These are phyloP conservation scores for Erannis defoliaria DNA, from an alignment of 2,888 invertebrate genomes.

Conservation along the genomic window DNA sequence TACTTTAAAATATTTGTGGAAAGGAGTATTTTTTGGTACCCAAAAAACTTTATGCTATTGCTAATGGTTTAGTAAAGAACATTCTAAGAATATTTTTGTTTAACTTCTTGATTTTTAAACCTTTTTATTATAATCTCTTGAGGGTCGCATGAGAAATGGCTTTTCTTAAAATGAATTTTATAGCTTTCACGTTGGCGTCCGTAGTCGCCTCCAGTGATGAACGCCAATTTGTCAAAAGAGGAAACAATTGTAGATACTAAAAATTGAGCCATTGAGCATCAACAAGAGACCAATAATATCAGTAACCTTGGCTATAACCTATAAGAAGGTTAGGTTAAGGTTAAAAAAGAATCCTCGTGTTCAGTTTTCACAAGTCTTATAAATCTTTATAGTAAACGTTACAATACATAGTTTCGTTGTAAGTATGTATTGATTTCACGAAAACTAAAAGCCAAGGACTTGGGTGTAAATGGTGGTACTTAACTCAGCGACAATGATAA, in stretches of 20 bases:
- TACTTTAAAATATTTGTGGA: slow-evolving; percentile 37
- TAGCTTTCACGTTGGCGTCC: background rate
- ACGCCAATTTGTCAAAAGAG: background rate
- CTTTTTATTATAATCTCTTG: background rate
- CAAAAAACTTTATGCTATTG: slow-evolving; percentile 3
- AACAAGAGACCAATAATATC: background rate
- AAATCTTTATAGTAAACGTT: no score
- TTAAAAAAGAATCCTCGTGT: no score
- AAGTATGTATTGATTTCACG: no score
- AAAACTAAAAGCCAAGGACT: no score
- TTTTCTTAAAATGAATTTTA: background rate
- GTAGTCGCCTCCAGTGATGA: background rate
- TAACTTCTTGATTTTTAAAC: background rate
- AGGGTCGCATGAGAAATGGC: background rate
- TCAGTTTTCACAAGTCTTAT: no score
- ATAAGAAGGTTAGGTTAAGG: no score
- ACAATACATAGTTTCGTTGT: no score
- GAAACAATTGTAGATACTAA: background rate
- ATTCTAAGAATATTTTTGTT: background rate
- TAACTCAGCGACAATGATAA: no score
- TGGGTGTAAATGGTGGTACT: no score
- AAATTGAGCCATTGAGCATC: background rate
- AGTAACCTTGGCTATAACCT: background rate
- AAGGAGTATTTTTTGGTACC: slow-evolving; percentile 14
- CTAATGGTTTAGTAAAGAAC: background rate